Base-by-base conservation (phyloP, 2,888 invertebrate species). In the Minunthozetes semirufus region DNA sequence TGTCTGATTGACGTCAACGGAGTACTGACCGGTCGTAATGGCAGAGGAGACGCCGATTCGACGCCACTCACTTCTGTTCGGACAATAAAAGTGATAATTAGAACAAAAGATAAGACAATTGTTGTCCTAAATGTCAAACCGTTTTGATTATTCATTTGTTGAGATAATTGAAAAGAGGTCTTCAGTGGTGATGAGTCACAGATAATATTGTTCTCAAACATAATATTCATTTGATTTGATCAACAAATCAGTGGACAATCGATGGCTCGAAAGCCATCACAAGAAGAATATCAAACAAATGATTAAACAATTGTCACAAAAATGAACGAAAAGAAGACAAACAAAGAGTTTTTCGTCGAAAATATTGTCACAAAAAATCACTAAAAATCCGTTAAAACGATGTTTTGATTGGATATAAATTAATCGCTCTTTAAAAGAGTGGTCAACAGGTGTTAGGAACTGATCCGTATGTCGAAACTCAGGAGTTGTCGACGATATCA, bases 201-300 rank as follows among this genome's bases (percentile, higher is more conserved):
- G 25, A 56, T 56, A n/a, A 56, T 56, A 56, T 56, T 56, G 56
- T 56, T 56, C 56, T 56, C 56, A 56, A 56, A 56, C 56, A 56
- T 56, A 56, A 22, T 56, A 56, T 22, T 56, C 13, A 25, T 42
- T 42, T 42, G 42, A 42, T 50, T n/a, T 50, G 11, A 25, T 19
- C 3, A 19, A 25, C 56, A 56, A 56, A 50, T 50, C 22, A 56
- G 13, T 22, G n/a, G 56, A 8, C 11, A 56, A 56, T 9, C 56
- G 1, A 56, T 22, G n/a, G 56, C 19, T 50, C 19, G n/a, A 8
- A 50, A 50, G 50, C 50, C 50, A 50, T 50, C 8, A n/a, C n/a
- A 50, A 50, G 50, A 50, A n/a, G 13, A 50, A 50, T 3, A 11
- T 48, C 3, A 48, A 48, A 48, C 48, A 48, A 48, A 48, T 48